Evolutionary conservation across 2,888 invertebrate genomes (phyloP).

Genomic region (Lathronympha strigana): DNA sequence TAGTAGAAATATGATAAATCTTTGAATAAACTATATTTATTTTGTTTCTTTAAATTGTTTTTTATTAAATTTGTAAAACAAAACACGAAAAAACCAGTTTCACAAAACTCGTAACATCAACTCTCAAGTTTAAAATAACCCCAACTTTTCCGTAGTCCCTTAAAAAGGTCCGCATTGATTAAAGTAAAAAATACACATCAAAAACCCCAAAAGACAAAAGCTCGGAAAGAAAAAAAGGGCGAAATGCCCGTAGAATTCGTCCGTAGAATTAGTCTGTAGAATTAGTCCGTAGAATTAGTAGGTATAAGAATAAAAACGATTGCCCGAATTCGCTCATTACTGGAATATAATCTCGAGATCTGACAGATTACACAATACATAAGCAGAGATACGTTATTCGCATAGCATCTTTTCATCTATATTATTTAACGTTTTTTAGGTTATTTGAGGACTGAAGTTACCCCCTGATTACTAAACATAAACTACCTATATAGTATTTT

Average conservation of each 20-base stretch:
- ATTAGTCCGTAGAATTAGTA: conserved; percentile 19
- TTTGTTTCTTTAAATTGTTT: too few relatives aligned
- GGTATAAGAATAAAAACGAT: conserved; percentile 26
- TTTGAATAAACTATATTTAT: too few relatives aligned
- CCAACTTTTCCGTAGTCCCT: background rate
- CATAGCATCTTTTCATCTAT: too few relatives aligned
- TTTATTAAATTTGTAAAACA: too few relatives aligned
- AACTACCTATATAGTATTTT: too few relatives aligned
- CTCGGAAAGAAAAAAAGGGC: conserved; percentile 25
- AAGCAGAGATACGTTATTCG: background rate
- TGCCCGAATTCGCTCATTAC: conserved; percentile 35
- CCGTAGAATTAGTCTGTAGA: conserved; percentile 16
- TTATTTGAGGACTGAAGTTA: too few relatives aligned
- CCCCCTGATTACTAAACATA: too few relatives aligned
- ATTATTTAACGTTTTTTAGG: too few relatives aligned
- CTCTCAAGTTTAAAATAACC: background rate
- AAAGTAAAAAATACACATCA: conserved; percentile 12
- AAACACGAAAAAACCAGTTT: too few relatives aligned
- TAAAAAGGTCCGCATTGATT: conserved; percentile 8
- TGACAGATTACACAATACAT: background rate
- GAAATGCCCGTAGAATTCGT: conserved; percentile 22
- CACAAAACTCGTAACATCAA: background rate
- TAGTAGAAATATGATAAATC: too few relatives aligned
- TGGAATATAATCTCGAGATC: conserved; percentile 25
- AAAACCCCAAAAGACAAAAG: conserved; percentile 27